Evolutionary conservation across 2,113 vertebrate species (phyloP).

Genomic region (Euleptes europaea): DNA sequence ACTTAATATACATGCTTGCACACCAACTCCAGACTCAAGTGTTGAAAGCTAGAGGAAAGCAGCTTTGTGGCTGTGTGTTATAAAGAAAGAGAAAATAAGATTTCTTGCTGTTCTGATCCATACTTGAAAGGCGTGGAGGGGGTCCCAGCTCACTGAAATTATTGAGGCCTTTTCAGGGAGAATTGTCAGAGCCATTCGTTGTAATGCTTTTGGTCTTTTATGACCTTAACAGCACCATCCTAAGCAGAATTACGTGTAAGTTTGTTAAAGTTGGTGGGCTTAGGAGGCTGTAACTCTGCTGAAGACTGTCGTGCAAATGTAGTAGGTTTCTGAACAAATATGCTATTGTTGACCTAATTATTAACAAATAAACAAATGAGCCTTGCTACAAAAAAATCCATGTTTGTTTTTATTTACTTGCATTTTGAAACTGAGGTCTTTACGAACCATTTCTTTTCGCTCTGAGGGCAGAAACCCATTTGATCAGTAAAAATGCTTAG

Average conservation of each 20-base stretch:
- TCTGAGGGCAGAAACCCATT: background rate
- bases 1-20: background rate
- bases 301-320: no score
- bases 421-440: background rate
- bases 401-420: background rate
- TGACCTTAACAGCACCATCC: background rate
- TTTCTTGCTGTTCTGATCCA: no score
- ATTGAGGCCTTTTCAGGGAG: background rate
- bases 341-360: background rate
- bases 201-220: background rate
- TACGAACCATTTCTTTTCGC: no score
- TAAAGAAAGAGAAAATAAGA: background rate
- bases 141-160: background rate
- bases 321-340: background rate
- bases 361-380: background rate
- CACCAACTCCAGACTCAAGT: background rate
- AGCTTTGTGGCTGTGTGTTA: background rate
- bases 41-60: background rate
- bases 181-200: background rate
- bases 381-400: background rate
- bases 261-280: no score
- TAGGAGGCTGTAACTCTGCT: no score
- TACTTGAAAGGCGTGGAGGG: background rate
- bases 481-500: background rate
- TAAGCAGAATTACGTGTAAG: background rate